Evolutionary conservation across 2,797 vertebrate genomes (phyloP).

Genomic region (Amphiprion clarkii): DNA sequence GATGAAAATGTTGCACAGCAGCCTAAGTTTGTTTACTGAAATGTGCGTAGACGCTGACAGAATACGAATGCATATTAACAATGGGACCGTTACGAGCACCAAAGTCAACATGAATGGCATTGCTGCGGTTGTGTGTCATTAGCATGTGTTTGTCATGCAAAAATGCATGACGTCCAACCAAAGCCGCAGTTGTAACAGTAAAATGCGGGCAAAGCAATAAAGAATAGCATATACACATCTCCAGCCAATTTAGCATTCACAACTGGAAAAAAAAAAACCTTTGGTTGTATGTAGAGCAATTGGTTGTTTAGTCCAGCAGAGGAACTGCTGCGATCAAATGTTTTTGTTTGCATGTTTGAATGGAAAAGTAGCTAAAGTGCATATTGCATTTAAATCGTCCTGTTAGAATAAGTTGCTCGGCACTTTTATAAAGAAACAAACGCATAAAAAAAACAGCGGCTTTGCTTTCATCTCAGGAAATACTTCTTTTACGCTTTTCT

Average conservation of each 20-base stretch:
- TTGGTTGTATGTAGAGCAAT: not conserved
- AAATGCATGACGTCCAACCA: not conserved
- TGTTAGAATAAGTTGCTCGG: not conserved
- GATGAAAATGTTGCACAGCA: conserved; percentile 49
- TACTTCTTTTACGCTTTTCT: no score
- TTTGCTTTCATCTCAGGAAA: no score
- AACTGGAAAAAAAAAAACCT: not conserved
- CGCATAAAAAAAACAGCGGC: no score
- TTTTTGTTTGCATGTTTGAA: not conserved
- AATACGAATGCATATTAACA: conserved; percentile 24
- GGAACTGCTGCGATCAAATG: not conserved
- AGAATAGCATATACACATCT: no score
- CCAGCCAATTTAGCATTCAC: conserved; percentile 1
- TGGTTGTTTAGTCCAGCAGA: not conserved
- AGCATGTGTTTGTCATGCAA: not conserved
- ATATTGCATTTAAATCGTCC: not conserved
- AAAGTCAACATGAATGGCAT: conserved; percentile 13
- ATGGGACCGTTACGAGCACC: conserved; percentile 14
- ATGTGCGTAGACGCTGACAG: conserved; percentile 15
- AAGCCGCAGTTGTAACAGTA: no score
- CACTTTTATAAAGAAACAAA: no score
- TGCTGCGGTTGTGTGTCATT: conserved; percentile 2
- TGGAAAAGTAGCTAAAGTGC: not conserved
- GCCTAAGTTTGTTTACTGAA: conserved; percentile 37
- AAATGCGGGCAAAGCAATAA: no score